Evolutionary conservation across 2,888 invertebrate genomes (phyloP).

Genomic region (Drosophila heteroneura): DNA sequence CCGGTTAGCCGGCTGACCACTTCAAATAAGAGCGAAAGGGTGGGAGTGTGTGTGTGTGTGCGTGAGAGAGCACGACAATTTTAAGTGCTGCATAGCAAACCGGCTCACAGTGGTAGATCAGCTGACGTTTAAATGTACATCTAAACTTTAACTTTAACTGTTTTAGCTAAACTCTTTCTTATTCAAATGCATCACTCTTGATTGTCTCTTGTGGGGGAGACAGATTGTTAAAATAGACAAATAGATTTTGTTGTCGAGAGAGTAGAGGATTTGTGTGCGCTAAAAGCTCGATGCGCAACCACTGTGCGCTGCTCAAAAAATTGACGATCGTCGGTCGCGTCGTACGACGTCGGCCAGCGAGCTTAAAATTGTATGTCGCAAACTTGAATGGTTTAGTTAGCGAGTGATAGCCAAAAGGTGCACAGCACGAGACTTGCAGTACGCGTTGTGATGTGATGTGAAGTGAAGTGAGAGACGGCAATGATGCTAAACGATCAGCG

Average conservation of each 20-base stretch:
- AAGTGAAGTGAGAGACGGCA: constrained; percentile 33
- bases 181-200: background rate
- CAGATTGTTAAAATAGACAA: background rate
- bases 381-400: constrained; percentile 61
- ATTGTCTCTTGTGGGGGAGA: background rate
- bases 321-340: constrained; percentile 39
- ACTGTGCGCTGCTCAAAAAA: constrained; percentile 51
- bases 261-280: constrained; percentile 5
- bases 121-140: constrained; percentile 1
- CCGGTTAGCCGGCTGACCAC: constrained; percentile 63
- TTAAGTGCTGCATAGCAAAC: constrained; percentile 28
- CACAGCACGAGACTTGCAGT: constrained; percentile 49
- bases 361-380: constrained; percentile 63
- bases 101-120: constrained; percentile 55
- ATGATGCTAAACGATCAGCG: constrained; percentile 35
- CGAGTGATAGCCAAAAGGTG: constrained; percentile 65
- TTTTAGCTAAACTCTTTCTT: background rate
- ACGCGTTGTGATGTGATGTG: constrained; percentile 43
- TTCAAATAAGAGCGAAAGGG: constrained; percentile 25
- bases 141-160: background rate
- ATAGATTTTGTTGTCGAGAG: background rate
- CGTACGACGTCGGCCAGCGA: constrained; percentile 29
- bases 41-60: constrained; percentile 31
- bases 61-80: constrained; percentile 15
- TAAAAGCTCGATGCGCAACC: constrained; percentile 16